Percentiles rank a stretch among this genome's conserved stretches.
Evolutionary conservation across 2,888 invertebrate species (phyloP).

Genomic region (Diogma glabrata): DNA sequence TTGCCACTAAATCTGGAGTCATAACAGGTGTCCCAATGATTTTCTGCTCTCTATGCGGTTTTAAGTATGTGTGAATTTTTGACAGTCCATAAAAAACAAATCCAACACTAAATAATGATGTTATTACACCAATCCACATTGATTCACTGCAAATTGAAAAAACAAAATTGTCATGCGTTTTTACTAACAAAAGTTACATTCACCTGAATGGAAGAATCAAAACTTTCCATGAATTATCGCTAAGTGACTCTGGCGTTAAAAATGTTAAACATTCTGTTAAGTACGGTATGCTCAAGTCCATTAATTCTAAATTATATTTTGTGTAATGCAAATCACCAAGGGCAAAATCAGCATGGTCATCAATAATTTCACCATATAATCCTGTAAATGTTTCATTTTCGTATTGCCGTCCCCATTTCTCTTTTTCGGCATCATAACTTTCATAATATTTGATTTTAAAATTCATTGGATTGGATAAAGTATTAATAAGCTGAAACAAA

Average conservation of each 20-base stretch:
- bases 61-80: constrained; percentile 24
- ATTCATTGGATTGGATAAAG: constrained; percentile 56
- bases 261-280: constrained; percentile 77
- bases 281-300: constrained; percentile 67
- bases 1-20: no score
- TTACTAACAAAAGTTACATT: constrained; percentile 20
- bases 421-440: constrained; percentile 43
- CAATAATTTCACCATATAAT: constrained; percentile 58
- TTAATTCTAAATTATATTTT: constrained; percentile 50
- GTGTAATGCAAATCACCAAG: constrained; percentile 69
- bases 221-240: constrained; percentile 76
- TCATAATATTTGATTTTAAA: constrained; percentile 58
- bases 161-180: no score
- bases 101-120: constrained; percentile 54
- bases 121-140: constrained; percentile 64
- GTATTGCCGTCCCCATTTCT: constrained; percentile 56
- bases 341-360: constrained; percentile 56
- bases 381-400: constrained; percentile 58
- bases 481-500: constrained; percentile 33
- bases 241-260: constrained; percentile 66
- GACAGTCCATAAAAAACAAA: constrained; percentile 54
- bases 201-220: constrained; percentile 69
- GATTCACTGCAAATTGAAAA: constrained; percentile 40
- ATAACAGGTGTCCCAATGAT: neutral
- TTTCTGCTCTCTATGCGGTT: neutral